Evolutionary conservation across 2,113 vertebrate genomes (phyloP).

Genomic region (Nannobrachium achirus): DNA sequence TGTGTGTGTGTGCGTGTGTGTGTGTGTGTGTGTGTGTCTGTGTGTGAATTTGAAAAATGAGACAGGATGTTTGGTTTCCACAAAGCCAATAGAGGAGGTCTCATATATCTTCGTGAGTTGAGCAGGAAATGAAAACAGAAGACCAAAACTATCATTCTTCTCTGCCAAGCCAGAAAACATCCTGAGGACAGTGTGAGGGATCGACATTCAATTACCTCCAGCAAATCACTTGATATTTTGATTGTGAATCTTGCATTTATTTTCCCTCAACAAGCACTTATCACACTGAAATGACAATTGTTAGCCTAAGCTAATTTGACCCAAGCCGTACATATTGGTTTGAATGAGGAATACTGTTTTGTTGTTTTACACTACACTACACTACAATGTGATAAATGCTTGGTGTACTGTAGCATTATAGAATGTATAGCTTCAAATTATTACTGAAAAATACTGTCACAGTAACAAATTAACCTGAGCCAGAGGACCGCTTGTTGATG

Average conservation of each 20-base stretch:
- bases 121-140: slow-evolving; percentile 1
- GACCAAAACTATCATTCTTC: not conserved
- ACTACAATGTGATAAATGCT: no score
- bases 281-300: no score
- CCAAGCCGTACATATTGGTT: not conserved
- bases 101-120: not conserved
- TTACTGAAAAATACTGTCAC: no score
- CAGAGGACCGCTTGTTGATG: no score
- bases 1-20: not conserved
- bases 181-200: not conserved
- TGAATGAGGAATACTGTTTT: not conserved
- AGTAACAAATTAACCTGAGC: no score
- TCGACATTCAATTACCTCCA: no score
- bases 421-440: no score
- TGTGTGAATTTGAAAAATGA: not conserved
- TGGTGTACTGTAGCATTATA: no score
- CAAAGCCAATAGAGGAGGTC: not conserved
- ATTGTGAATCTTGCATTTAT: no score
- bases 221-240: no score
- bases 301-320: not conserved
- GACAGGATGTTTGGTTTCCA: not conserved
- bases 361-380: no score
- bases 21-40: not conserved
- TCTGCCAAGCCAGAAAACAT: not conserved
- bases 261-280: no score